Percentiles rank a stretch among this genome's conserved stretches.
These are phyloP conservation scores for Poecilia wingei DNA, from an alignment of 2,797 vertebrate genomes.

Conservation along the genomic window DNA sequence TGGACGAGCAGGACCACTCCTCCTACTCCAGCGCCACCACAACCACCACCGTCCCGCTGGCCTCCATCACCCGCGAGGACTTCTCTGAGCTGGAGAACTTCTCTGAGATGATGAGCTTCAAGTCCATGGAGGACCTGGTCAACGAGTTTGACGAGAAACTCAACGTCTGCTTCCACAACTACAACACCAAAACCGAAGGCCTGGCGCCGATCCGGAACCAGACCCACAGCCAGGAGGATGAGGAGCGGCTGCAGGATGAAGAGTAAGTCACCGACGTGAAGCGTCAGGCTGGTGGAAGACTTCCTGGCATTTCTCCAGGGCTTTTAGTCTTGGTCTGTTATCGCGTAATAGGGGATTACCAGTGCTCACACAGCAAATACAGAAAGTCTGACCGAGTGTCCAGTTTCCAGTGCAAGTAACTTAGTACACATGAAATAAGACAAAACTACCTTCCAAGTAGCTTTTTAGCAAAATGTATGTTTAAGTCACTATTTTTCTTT, in stretches of 20 bases:
- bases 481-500: not conserved
- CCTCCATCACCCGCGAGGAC: conserved; percentile 85
- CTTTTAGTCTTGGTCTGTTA: not conserved
- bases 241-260: conserved; percentile 90
- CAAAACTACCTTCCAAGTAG: not conserved
- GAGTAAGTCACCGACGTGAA: conserved; percentile 82
- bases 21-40: conserved; percentile 53
- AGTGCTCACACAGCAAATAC: not conserved
- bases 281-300: not conserved
- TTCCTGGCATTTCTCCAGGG: not conserved
- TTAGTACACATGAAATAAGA: not conserved
- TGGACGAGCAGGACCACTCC: conserved; percentile 79
- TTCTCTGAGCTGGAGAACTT: conserved; percentile 96
- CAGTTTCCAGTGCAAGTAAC: not conserved
- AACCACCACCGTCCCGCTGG: conserved; percentile 67
- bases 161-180: conserved; percentile 95
- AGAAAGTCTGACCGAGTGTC: not conserved
- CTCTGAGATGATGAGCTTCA: conserved; percentile 97
- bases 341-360: not conserved
- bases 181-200: conserved; percentile 93
- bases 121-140: conserved; percentile 96
- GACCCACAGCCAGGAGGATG: conserved; percentile 88
- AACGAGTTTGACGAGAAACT: conserved; percentile 97
- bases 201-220: conserved; percentile 91
- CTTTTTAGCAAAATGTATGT: not conserved